Conservation (phyloP, 1,140 invertebrate species). For the Aleiodes sp. region DNA sequence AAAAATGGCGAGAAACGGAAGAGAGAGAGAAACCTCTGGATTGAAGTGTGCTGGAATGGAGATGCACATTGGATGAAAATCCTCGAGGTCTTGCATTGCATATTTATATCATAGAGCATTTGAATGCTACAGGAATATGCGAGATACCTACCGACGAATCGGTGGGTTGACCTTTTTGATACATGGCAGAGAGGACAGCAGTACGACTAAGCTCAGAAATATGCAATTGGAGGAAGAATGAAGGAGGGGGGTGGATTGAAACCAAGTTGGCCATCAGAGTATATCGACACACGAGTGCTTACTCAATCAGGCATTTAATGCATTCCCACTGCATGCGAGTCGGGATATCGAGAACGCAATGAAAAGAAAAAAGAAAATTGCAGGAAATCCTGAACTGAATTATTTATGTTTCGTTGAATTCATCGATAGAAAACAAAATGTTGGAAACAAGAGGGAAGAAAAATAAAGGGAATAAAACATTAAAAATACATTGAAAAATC, state of each 20-base stretch:
- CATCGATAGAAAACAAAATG: neutral
- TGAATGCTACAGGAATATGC: constrained; percentile 40
- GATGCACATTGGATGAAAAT: neutral
- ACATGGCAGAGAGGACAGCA: too few species aligned
- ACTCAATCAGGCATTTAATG: neutral
- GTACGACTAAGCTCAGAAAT: too few species aligned
- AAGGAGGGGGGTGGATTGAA: neutral
- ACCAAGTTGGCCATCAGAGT: constrained; percentile 9
- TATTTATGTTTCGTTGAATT: neutral
- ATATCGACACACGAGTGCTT: neutral
- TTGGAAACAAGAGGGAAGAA: neutral
- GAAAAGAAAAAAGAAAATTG: too few species aligned
- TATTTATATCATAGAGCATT: constrained; percentile 50
- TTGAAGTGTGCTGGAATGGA: neutral
- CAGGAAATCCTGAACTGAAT: neutral
- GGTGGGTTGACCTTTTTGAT: constrained; percentile 32
- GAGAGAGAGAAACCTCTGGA: too few species aligned
- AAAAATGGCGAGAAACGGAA: too few species aligned
- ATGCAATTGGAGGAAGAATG: too few species aligned
- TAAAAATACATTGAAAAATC: neutral
- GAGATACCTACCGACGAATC: too few species aligned
- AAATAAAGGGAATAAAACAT: neutral
- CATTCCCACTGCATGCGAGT: neutral
- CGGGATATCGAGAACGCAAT: neutral
- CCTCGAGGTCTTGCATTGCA: constrained; percentile 38